These are phyloP conservation scores for Ophthalmolycus amberensis DNA, from an alignment of 2,113 vertebrate genomes.

Conservation along the genomic window DNA sequence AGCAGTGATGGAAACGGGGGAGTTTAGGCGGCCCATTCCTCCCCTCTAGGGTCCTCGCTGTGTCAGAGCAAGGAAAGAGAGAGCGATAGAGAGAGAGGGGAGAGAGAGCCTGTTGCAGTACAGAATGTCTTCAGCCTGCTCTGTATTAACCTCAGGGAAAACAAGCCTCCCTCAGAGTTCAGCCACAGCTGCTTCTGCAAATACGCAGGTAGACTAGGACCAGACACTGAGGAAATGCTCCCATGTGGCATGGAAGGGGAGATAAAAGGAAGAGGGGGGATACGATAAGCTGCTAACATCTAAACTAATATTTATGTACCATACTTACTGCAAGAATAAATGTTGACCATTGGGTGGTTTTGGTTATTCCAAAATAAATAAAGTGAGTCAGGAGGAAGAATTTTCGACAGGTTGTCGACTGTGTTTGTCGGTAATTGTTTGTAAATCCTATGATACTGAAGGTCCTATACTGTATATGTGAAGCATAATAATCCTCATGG, in stretches of 20 bases:
- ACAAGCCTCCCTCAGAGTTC: constrained; percentile 67
- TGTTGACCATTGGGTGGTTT: constrained; percentile 45
- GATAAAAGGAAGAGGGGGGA: constrained; percentile 33
- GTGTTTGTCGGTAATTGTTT: background rate
- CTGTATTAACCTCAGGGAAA: constrained; percentile 70
- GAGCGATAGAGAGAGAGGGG: constrained; percentile 10
- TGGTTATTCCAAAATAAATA: constrained; percentile 33
- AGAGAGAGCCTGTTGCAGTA: constrained; percentile 38
- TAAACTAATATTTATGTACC: constrained; percentile 62
- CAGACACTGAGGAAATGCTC: constrained; percentile 20
- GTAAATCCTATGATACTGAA: constrained; percentile 5
- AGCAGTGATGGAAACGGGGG: constrained; percentile 61
- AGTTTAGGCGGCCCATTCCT: constrained; percentile 47
- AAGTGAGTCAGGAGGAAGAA: constrained; percentile 3
- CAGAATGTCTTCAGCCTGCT: constrained; percentile 69
- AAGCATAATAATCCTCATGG: background rate
- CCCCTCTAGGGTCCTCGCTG: constrained; percentile 58
- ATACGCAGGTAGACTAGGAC: constrained; percentile 38
- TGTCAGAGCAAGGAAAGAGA: constrained; percentile 61
- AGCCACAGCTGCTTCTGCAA: constrained; percentile 40
- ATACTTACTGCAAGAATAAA: constrained; percentile 44
- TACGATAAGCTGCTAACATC: constrained; percentile 37
- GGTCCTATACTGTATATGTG: background rate
- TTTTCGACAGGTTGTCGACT: background rate
- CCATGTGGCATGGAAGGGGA: constrained; percentile 2